Evolutionary conservation across 2,113 vertebrate species (phyloP).

Genomic region (Naja naja): DNA sequence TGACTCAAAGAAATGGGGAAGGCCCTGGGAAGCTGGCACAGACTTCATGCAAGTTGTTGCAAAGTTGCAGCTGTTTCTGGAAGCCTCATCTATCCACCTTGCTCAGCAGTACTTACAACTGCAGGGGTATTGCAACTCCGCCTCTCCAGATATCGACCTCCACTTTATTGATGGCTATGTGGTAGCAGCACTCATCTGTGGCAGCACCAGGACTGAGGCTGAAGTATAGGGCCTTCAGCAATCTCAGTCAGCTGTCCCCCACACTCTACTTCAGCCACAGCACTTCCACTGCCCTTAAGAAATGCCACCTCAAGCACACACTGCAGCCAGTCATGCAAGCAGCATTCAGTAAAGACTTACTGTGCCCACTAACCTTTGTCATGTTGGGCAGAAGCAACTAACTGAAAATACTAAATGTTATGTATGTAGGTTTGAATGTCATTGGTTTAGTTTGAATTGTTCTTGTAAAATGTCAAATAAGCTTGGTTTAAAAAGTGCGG

Average conservation of each 20-base stretch:
- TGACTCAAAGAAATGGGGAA: neutral
- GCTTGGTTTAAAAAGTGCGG: too few relatives aligned
- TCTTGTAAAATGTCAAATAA: too few relatives aligned
- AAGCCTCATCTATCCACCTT: neutral
- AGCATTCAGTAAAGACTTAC: neutral
- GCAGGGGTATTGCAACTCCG: neutral
- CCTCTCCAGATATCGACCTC: fast-evolving
- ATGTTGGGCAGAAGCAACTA: neutral
- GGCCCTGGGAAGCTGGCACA: neutral
- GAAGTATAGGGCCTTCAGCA: neutral
- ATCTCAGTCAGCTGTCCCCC: neutral
- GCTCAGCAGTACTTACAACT: neutral
- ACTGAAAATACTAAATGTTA: neutral
- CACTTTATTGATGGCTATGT: neutral
- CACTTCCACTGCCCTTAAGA: neutral
- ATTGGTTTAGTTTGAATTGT: too few relatives aligned
- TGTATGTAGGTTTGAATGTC: too few relatives aligned
- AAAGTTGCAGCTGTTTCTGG: neutral
- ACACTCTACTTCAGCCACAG: neutral
- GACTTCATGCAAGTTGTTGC: neutral
- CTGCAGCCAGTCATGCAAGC: neutral
- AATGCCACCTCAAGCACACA: neutral
- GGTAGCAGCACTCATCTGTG: neutral
- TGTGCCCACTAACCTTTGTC: neutral
- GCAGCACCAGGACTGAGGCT: neutral